Evolutionary conservation across 2,113 vertebrate species (phyloP).

Genomic region (Sclerurus mexicanus): DNA sequence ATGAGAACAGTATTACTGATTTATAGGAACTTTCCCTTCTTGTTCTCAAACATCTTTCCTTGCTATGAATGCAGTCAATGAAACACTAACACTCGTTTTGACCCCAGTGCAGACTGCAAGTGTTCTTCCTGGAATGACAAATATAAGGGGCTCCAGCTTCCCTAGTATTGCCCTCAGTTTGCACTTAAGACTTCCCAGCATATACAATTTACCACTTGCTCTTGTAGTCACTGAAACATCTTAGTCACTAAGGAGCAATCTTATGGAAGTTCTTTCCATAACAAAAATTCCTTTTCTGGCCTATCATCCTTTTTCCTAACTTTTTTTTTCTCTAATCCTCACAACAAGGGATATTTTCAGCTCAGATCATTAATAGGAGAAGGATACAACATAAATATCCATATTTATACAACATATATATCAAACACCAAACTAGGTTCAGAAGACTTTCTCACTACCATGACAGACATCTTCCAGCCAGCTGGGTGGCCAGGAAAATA

Average conservation of each 20-base stretch:
- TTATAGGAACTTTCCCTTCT: not conserved
- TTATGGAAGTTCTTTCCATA: not conserved
- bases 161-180: not conserved
- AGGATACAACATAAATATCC: not conserved
- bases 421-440: not conserved
- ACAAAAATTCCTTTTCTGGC: not conserved
- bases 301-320: not conserved
- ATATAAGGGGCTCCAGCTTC: not conserved
- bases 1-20: not conserved
- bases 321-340: not conserved
- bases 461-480: constrained; percentile 2
- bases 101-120: not conserved
- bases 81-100: not conserved
- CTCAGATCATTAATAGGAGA: not conserved
- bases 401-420: too few relatives aligned
- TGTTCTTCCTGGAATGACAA: not conserved
- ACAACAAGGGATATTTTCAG: not conserved
- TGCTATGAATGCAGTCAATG: not conserved
- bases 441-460: not conserved
- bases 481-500: constrained; percentile 41
- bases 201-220: not conserved
- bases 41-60: not conserved
- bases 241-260: not conserved
- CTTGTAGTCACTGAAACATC: not conserved
- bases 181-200: not conserved